Evolutionary conservation across 1,140 invertebrate genomes (phyloP).

Genomic region (Drosophila elegans): DNA sequence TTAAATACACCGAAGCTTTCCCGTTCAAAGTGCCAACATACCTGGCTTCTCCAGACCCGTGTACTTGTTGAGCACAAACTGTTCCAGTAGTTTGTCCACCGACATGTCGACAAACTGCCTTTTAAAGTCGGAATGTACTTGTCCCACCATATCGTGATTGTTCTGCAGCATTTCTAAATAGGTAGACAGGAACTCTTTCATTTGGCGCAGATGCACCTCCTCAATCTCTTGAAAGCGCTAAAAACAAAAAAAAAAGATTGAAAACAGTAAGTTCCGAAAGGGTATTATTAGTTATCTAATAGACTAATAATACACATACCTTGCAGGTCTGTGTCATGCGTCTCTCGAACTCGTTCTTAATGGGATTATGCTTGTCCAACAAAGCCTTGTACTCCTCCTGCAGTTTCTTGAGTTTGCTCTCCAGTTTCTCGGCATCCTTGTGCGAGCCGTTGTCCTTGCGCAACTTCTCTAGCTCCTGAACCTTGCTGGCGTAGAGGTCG

Average conservation of each 20-base stretch:
- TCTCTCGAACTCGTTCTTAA: conserved; percentile 96
- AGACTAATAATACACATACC: conserved; percentile 21
- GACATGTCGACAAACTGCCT: conserved; percentile 95
- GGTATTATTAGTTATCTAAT: not conserved
- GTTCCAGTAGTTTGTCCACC: conserved; percentile 95
- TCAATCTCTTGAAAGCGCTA: conserved; percentile 97
- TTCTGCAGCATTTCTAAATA: conserved; percentile 95
- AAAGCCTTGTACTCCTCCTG: conserved; percentile 96
- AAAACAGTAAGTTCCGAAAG: conserved; percentile 7
- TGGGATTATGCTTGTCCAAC: conserved; percentile 94
- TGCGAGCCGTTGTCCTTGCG: conserved; percentile 95
- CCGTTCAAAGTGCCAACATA: conserved; percentile 62
- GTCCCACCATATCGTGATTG: conserved; percentile 95
- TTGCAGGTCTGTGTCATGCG: conserved; percentile 97
- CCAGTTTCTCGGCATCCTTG: conserved; percentile 96
- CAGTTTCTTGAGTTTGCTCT: conserved; percentile 95
- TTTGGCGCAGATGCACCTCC: conserved; percentile 95
- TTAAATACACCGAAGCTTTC: no score
- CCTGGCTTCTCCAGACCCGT: conserved; percentile 96
- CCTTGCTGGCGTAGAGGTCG: conserved; percentile 94
- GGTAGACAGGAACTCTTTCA: conserved; percentile 97
- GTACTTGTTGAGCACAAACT: conserved; percentile 95
- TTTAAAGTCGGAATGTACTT: conserved; percentile 95
- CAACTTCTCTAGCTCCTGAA: conserved; percentile 94
- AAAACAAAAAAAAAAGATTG: conserved; percentile 14